Conservation (phyloP, 2,888 invertebrate species). For the Drosophila rellima region DNA sequence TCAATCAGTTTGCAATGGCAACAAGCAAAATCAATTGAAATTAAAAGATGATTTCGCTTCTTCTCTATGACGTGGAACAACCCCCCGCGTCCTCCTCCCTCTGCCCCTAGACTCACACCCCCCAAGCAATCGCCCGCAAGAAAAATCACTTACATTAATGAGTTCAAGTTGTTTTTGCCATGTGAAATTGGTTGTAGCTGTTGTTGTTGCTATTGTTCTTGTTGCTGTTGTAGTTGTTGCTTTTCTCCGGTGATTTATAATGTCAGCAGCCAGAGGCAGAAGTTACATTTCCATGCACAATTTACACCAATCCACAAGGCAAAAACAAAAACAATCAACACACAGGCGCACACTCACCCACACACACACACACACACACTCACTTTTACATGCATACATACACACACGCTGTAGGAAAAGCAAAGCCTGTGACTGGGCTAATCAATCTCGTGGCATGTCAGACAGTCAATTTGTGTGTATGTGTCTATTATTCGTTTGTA, state of each 20-base stretch:
- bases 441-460: slow-evolving; percentile 81
- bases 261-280: slow-evolving; percentile 81
- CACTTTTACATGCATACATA: slow-evolving; percentile 7
- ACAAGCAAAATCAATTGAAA: slow-evolving; percentile 81
- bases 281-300: slow-evolving; percentile 82
- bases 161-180: slow-evolving; percentile 78
- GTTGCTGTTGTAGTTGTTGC: slow-evolving; percentile 38
- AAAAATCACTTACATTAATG: slow-evolving; percentile 81
- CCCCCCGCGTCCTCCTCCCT: too few relatives aligned
- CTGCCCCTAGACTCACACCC: neutral
- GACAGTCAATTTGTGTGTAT: slow-evolving; percentile 79
- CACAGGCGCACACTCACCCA: slow-evolving; percentile 25
- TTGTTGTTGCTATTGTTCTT: slow-evolving; percentile 32
- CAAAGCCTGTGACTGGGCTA: slow-evolving; percentile 73
- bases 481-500: slow-evolving; percentile 79
- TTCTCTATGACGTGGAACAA: slow-evolving; percentile 10
- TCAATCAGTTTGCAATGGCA: slow-evolving; percentile 77
- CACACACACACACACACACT: slow-evolving; percentile 2
- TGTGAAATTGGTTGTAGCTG: slow-evolving; percentile 56
- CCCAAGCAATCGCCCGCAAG: slow-evolving; percentile 66
- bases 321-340: slow-evolving; percentile 52
- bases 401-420: slow-evolving; percentile 47
- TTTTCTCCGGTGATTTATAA: slow-evolving; percentile 74
- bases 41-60: slow-evolving; percentile 77
- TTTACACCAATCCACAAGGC: slow-evolving; percentile 74